Base-by-base conservation (phyloP, 2,797 vertebrate genomes). In the Chelon labrosus region DNA sequence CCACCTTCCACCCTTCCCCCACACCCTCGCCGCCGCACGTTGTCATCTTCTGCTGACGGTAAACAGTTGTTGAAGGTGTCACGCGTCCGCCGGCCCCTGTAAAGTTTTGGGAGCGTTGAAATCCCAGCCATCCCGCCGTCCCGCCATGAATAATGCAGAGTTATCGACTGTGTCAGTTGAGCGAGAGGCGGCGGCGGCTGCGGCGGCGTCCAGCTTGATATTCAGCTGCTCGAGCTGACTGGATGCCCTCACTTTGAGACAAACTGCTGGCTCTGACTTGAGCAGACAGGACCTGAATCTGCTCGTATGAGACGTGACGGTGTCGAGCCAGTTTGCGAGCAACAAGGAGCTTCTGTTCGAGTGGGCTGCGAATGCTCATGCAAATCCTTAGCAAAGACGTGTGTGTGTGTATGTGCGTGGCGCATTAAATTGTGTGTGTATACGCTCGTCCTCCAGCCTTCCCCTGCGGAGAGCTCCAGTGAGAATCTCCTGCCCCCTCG, bases 111-210 rank as follows among this genome's bases (percentile, higher is more conserved):
- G 79, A 82, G 78, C 55, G 87, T 69, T 86, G 87, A 86, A 91
- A 92, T 85, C 88, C 22, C 83, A 88, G 86, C 87, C 83, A 85
- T 86, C 89, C 84, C 61, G 58, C 70, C 73, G 58, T 75, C 83
- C 59, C 31, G 4, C 79, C 79, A 93, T 94, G 91, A 94, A 94
- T 94, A 89, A 93, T 93, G 90, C 93, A 93, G 86, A 56, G 80
- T 87, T 92, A 93, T 93, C 85, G 92, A 93, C 89, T 86, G 90
- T 91, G 88, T 91, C 90, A 90, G 90, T 87, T 38, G 80, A 79
- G 87, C 79, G 74, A 73, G 58, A 55, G 86, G 31, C 31, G 4
- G 31, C 31, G 7, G 31, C 31, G 31, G 4, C 31, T 2, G 4
- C 75, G 77, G 80, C 79, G 76, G 88, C 86, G 65, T 88, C 77